Evolutionary conservation across 92 coral and sea anemone species (phyloP).

Genomic region (Actinernus sp.): DNA sequence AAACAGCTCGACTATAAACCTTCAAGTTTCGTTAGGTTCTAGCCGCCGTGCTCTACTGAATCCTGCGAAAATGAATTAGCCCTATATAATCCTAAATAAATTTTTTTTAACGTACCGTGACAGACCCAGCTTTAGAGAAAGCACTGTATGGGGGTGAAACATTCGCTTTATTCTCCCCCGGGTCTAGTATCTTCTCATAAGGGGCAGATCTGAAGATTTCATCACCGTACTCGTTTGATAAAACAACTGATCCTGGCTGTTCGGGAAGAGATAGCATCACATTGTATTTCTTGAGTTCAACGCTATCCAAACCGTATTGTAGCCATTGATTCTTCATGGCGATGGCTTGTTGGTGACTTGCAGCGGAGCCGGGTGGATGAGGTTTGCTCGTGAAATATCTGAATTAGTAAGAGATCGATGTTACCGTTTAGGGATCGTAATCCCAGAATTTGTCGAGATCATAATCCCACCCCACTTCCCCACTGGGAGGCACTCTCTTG

Average conservation of each 20-base stretch:
- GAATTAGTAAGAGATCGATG: no score
- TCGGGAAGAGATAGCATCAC: slow-evolving; percentile 73
- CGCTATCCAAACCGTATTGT: slow-evolving; percentile 63
- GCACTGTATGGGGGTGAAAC: slow-evolving; percentile 81
- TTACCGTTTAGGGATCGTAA: no score
- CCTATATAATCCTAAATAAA: no score
- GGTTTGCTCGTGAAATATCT: slow-evolving; percentile 78
- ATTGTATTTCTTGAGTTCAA: slow-evolving; percentile 65
- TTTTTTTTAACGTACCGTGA: slow-evolving; percentile 27
- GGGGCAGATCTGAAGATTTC: slow-evolving; percentile 42
- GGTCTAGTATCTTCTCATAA: slow-evolving; percentile 57
- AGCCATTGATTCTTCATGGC: slow-evolving; percentile 61
- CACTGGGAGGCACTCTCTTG: no score
- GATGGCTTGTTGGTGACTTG: slow-evolving; percentile 52
- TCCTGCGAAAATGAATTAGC: no score
- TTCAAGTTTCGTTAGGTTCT: no score
- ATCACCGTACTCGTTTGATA: slow-evolving; percentile 21
- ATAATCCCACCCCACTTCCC: no score
- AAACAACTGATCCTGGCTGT: slow-evolving; percentile 64
- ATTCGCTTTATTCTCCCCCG: slow-evolving; percentile 71
- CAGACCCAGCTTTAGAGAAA: slow-evolving; percentile 72
- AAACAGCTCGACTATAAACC: no score
- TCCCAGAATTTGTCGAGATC: no score
- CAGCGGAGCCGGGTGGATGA: slow-evolving; percentile 67
- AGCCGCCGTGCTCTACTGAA: no score